Evolutionary conservation across 2,113 vertebrate species (phyloP), one percentile per base, ranked within the genome.

Genomic region (Rhizomys pruinosus): DNA sequence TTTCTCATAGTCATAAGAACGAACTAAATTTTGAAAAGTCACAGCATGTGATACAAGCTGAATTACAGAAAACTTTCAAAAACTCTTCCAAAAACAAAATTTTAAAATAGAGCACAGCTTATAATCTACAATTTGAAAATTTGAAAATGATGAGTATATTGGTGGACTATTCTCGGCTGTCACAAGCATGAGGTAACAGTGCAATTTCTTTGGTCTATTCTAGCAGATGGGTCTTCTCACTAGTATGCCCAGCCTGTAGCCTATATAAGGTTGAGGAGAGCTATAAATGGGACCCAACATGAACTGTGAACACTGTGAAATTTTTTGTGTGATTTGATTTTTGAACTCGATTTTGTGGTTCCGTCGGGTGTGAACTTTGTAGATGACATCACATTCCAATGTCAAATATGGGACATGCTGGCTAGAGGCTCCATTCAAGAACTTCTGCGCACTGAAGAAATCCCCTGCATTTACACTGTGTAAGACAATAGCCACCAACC

Each of bases 61-160:
- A 87, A n/a, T 81, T 89, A 59, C 63, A 84, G 34, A 57, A 91
- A 29, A 88, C 20, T 90, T 59, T 64, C 6, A 27, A 92, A 94
- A 94, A 82, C 25, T 69, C 34, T 74, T n/a, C n/a, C 59, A 59
- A 63, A 63, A 42, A 63, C 25, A 42, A 34, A 20, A 63, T 47
- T 84, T 68, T 52, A 84, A 68, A 11, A 47, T 34, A 68, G n/a
- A 78, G n/a, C 20, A 55, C n/a, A 9, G 37, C 52, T 13, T 86
- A 61, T 63, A 79, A 39, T 44, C 23, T 34, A 86, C 27, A 77
- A 57, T 7, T 64, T 34, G 23, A 90, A 89, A n/a, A 93, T 92
- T 92, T 92, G 57, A 91, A 92, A 78, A 82, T 22, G 47, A 89
- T 42, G 47, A 44, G 44, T 20, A 73, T 9, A 13, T 29, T 78